Evolutionary conservation across 2,113 vertebrate species (phyloP).

Genomic region (Noctilio leporinus): DNA sequence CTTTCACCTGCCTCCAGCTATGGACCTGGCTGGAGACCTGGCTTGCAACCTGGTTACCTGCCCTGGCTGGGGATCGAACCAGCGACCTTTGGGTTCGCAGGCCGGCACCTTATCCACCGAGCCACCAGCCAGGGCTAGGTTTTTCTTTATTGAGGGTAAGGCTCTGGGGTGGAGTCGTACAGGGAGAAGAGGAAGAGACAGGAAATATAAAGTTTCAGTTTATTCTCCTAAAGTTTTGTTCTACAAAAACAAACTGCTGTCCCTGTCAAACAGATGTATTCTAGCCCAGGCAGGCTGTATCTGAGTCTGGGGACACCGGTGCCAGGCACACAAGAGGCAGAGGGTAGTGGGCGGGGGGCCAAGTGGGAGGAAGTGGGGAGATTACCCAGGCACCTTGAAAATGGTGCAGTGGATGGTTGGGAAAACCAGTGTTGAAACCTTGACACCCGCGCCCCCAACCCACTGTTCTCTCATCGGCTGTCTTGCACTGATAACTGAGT

Average conservation of each 20-base stretch:
- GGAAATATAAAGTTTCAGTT: background rate
- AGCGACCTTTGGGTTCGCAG: no score
- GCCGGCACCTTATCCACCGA: no score
- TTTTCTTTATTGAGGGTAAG: background rate
- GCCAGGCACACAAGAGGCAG: rapidly evolving
- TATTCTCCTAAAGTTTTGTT: background rate
- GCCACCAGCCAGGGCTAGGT: no score
- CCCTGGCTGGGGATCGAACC: no score
- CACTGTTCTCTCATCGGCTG: rapidly evolving
- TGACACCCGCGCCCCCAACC: rapidly evolving
- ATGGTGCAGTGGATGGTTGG: rapidly evolving
- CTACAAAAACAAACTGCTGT: background rate
- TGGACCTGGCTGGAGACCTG: no score
- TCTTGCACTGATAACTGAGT: no score
- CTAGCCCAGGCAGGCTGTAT: background rate
- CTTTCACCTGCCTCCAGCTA: no score
- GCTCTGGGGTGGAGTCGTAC: background rate
- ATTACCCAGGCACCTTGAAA: no score
- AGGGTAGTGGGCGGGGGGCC: background rate
- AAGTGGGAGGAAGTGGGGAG: no score
- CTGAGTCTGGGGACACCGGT: background rate
- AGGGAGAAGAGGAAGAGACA: background rate
- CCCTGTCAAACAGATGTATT: background rate
- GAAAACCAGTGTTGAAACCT: background rate
- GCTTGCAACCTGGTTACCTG: no score